These are phyloP conservation scores for Hyalella azteca DNA, from an alignment of 2,888 invertebrate genomes.

Conservation along the genomic window DNA sequence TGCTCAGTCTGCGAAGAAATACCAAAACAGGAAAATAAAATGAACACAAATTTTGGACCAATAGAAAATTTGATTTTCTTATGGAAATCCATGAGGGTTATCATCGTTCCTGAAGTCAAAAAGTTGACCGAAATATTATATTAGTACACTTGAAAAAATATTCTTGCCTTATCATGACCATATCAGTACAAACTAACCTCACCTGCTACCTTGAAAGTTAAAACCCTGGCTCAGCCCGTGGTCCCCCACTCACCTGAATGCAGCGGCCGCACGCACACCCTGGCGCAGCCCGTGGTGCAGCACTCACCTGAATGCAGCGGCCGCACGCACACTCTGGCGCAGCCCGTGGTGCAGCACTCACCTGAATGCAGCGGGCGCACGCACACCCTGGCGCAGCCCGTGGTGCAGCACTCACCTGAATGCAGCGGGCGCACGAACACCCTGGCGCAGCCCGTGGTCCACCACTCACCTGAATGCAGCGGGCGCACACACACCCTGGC, in stretches of 20 bases:
- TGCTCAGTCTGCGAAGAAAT: too few species aligned
- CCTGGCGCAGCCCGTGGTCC: conserved; percentile 72
- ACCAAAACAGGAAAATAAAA: too few species aligned
- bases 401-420: conserved; percentile 75
- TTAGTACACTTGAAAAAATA: too few species aligned
- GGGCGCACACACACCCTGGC: conserved; percentile 69
- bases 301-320: conserved; percentile 74
- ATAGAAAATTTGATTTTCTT: too few species aligned
- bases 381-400: conserved; percentile 70
- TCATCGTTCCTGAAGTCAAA: too few species aligned
- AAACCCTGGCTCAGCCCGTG: too few species aligned
- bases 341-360: conserved; percentile 71
- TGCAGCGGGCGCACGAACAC: conserved; percentile 68
- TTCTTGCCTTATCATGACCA: too few species aligned
- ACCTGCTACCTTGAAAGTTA: too few species aligned
- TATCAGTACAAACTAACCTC: too few species aligned
- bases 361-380: conserved; percentile 71
- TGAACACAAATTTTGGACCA: too few species aligned
- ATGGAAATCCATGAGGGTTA: too few species aligned
- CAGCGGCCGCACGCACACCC: conserved; percentile 67
- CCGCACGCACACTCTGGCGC: conserved; percentile 68
- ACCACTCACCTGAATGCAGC: conserved; percentile 70
- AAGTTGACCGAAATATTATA: too few species aligned
- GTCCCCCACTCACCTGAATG: conserved; percentile 70
- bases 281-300: conserved; percentile 73